Base-by-base conservation (phyloP, 2,797 vertebrate genomes). In the Nyctalus aviator region DNA sequence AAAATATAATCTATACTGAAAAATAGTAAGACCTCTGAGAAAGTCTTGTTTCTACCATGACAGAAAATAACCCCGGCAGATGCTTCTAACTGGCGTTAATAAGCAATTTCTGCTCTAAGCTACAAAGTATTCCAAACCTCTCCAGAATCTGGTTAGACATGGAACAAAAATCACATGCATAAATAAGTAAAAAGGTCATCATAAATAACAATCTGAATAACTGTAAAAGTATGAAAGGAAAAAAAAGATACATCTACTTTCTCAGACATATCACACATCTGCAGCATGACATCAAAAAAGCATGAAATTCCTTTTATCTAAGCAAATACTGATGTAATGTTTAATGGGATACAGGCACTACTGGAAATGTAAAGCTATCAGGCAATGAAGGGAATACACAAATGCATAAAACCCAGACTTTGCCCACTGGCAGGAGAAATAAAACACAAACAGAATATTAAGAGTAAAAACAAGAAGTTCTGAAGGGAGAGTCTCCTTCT, bases 41-140 rank as follows among this genome's bases (percentile, higher is more conserved):
- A 94, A 95, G 89, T 91, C 30, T 59, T 91, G 1, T 83, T 93
- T 82, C 44, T 18, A 87, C 32, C 32, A 17, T 7, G 59, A 73
- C 44, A 89, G 35, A 73, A 83, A 66, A 87, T 37, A 68, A 84
- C 11, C 20, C 23, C 12, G 7, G 50, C 6, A 82, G 35, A 44
- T 46, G 17, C 72, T 84, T 94, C 37, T 71, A 94, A 90, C 59
- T 32, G 59, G n/a, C 21, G 75, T 62, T 37, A 86, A 55, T 6
- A 75, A 90, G 20, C 6, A 32, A 13, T 7, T n/a, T 48, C 14
- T 76, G 27, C 21, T 66, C 15, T 64, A 50, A 75, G 76, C 37
- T 41, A 84, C 1, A 73, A 57, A 59, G 57, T 2, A 81, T 15
- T 64, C 25, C 15, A 69, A 88, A 86, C 13, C 46, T 82, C 46